A percentile compares a stretch with the other conserved stretches of the same genome.
Evolutionary conservation across 2,113 vertebrate species (phyloP).

Genomic region (Limnothrissa miodon): DNA sequence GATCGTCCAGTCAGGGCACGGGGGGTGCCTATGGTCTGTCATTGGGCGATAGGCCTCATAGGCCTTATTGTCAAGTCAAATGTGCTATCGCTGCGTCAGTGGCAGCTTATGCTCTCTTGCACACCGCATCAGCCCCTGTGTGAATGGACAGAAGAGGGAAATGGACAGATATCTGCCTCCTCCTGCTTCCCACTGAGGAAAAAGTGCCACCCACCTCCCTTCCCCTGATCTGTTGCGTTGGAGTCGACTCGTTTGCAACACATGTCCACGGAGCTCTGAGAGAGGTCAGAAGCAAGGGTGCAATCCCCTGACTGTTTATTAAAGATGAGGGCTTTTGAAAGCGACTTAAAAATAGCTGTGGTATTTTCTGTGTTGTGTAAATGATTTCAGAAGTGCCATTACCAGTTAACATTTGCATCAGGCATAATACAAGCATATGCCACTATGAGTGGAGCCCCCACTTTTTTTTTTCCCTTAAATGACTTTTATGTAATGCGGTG

Average conservation of each 20-base stretch:
- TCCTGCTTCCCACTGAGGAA: not conserved
- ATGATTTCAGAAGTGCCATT: not conserved
- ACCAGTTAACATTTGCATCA: slow-evolving; percentile 18
- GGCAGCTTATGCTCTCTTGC: too few species aligned
- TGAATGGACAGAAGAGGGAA: too few species aligned
- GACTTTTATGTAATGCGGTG: not conserved
- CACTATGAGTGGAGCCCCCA: not conserved
- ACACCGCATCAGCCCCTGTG: too few species aligned
- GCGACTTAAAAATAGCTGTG: not conserved
- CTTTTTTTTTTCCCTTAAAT: not conserved
- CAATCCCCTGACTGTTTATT: not conserved
- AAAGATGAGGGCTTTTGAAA: not conserved
- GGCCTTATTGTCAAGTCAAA: too few species aligned
- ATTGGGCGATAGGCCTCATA: too few species aligned
- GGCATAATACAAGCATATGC: not conserved
- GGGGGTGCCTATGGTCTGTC: too few species aligned
- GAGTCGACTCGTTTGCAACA: not conserved
- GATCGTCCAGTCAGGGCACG: too few species aligned
- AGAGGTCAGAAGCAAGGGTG: not conserved
- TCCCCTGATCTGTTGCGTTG: too few species aligned
- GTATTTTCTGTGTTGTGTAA: not conserved
- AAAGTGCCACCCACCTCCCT: too few species aligned
- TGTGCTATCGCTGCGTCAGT: not conserved
- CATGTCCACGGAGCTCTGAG: not conserved
- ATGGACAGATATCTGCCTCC: too few species aligned